A percentile compares a stretch with the other conserved stretches of the same genome.
These are phyloP conservation scores for Monochamus saltuarius DNA, from an alignment of 1,140 invertebrate genomes.

Conservation along the genomic window DNA sequence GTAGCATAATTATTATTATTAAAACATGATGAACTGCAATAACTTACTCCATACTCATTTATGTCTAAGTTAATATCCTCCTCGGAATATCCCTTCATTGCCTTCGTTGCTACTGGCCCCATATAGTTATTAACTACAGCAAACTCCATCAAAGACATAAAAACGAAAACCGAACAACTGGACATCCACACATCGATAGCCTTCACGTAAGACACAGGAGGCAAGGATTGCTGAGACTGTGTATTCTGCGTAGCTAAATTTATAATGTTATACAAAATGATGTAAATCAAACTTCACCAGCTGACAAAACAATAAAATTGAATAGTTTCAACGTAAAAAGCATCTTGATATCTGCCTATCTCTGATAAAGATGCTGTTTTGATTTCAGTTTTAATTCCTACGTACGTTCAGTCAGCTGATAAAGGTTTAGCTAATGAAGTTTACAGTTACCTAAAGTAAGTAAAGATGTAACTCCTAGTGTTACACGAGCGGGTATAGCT, in stretches of 20 bases:
- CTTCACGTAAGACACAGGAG: slow-evolving; percentile 88
- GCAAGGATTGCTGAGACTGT: slow-evolving; percentile 85
- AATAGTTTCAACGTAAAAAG: too few relatives aligned
- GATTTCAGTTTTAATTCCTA: too few relatives aligned
- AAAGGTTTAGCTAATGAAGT: background rate
- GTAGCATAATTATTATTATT: too few relatives aligned
- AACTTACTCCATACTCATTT: slow-evolving; percentile 72
- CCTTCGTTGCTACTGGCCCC: slow-evolving; percentile 82
- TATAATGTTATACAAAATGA: too few relatives aligned
- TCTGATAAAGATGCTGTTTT: too few relatives aligned
- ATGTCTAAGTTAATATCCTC: slow-evolving; percentile 74
- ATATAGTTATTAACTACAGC: slow-evolving; percentile 91
- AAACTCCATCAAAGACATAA: slow-evolving; percentile 90
- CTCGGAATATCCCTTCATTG: slow-evolving; percentile 88
- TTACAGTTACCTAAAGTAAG: slow-evolving; percentile 70
- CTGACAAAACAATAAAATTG: too few relatives aligned
- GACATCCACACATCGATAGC: slow-evolving; percentile 94
- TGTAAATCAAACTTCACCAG: too few relatives aligned
- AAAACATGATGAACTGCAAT: too few relatives aligned
- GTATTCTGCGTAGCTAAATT: slow-evolving; percentile 81
- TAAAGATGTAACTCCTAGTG: slow-evolving; percentile 79
- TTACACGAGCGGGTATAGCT: slow-evolving; percentile 80
- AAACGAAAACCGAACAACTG: slow-evolving; percentile 88
- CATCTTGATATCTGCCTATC: too few relatives aligned
- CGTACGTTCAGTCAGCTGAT: too few relatives aligned